Evolutionary conservation across 1,140 invertebrate genomes (phyloP).

Genomic region (Apis dorsata): DNA sequence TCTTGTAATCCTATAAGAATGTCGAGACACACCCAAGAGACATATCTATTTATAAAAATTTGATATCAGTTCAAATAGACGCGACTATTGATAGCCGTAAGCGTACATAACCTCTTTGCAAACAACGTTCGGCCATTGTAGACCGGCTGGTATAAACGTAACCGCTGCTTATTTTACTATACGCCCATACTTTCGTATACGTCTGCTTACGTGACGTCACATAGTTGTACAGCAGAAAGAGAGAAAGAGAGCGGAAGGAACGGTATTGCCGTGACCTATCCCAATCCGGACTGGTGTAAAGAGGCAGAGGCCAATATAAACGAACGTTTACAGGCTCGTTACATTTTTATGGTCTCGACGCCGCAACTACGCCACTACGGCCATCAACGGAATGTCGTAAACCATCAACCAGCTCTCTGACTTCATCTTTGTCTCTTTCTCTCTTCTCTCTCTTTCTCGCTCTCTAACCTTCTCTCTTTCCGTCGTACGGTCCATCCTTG

Average conservation of each 20-base stretch:
- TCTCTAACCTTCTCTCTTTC: slow-evolving; percentile 6
- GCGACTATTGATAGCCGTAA: too few relatives aligned
- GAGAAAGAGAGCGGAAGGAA: slow-evolving; percentile 56
- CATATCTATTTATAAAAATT: too few relatives aligned
- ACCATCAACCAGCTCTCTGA: slow-evolving; percentile 72
- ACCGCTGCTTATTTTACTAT: too few relatives aligned
- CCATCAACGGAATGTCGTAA: slow-evolving; percentile 79
- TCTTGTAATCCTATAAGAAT: too few relatives aligned
- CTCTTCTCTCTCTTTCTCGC: slow-evolving; percentile 19
- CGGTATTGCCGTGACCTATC: slow-evolving; percentile 72
- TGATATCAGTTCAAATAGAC: too few relatives aligned
- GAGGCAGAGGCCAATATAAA: slow-evolving; percentile 77
- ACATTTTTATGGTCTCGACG: slow-evolving; percentile 80
- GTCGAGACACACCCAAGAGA: too few relatives aligned
- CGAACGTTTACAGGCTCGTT: slow-evolving; percentile 81
- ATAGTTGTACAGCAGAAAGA: slow-evolving; percentile 12
- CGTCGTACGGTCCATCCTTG: not conserved
- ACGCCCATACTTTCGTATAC: not conserved
- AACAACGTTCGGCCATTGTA: not conserved
- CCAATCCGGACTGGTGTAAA: slow-evolving; percentile 77
- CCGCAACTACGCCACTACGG: slow-evolving; percentile 74
- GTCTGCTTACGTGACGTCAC: slow-evolving; percentile 70
- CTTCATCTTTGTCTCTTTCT: slow-evolving; percentile 33
- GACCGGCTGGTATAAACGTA: not conserved
- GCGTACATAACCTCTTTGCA: too few relatives aligned